These are phyloP conservation scores for Mellilla xanthometata DNA, from an alignment of 2,888 invertebrate genomes.

Conservation along the genomic window DNA sequence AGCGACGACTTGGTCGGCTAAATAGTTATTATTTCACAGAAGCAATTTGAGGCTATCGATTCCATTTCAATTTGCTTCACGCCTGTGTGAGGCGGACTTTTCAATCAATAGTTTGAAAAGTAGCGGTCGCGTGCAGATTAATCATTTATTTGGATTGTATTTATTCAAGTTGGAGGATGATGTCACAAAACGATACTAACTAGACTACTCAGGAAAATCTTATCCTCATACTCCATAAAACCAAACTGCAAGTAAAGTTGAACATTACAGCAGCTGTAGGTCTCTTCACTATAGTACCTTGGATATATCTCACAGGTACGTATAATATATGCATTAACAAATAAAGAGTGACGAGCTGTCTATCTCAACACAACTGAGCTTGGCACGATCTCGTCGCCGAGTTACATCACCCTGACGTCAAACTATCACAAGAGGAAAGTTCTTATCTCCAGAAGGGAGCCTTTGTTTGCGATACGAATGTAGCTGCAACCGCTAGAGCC, in stretches of 20 bases:
- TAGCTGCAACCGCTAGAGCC: constrained; percentile 57
- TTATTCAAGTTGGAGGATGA: too few species aligned
- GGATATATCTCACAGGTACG: too few species aligned
- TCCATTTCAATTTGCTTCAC: constrained; percentile 26
- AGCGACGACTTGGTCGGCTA: constrained; percentile 19
- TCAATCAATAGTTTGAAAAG: constrained; percentile 18
- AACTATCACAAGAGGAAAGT: constrained; percentile 57
- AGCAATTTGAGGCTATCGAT: constrained; percentile 21
- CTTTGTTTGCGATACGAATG: constrained; percentile 36
- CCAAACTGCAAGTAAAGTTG: too few species aligned
- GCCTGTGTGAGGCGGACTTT: constrained; percentile 16
- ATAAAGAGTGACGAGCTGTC: constrained; percentile 39
- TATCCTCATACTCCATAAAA: too few species aligned
- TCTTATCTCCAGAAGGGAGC: constrained; percentile 48
- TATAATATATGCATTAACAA: background rate
- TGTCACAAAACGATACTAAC: too few species aligned
- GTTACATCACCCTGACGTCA: constrained; percentile 76
- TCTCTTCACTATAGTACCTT: too few species aligned
- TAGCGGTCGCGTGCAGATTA: background rate
- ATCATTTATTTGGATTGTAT: background rate
- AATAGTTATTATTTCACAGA: constrained; percentile 25
- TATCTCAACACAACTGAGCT: constrained; percentile 49
- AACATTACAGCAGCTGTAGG: too few species aligned
- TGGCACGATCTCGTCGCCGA: constrained; percentile 60
- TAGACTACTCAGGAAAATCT: too few species aligned